A percentile compares a stretch with the other conserved stretches of the same genome.
Evolutionary conservation across 2,888 invertebrate species (phyloP).

Genomic region (Ypsolopha sequella): DNA sequence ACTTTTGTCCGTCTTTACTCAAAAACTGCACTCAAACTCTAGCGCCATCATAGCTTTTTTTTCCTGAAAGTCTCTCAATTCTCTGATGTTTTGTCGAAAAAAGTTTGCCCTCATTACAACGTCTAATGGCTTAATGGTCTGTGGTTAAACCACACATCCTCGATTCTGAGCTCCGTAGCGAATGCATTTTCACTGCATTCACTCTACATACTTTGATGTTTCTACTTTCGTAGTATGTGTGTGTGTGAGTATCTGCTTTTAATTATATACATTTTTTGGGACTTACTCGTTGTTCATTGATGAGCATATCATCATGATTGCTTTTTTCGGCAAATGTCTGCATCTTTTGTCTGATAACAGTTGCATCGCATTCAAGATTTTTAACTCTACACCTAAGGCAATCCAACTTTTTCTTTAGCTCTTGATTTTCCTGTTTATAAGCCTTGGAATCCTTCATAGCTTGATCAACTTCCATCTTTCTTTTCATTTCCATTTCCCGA

Average conservation of each 20-base stretch:
- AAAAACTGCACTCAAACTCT: too few relatives aligned
- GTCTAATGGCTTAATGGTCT: too few relatives aligned
- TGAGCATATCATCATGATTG: constrained; percentile 72
- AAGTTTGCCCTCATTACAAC: too few relatives aligned
- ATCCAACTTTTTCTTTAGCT: constrained; percentile 74
- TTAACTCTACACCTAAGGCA: constrained; percentile 76
- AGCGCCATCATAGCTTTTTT: too few relatives aligned
- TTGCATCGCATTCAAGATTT: constrained; percentile 76
- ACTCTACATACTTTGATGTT: too few relatives aligned
- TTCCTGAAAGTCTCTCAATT: too few relatives aligned
- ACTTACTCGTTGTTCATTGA: constrained; percentile 72
- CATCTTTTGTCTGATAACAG: constrained; percentile 69
- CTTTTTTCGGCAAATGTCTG: constrained; percentile 73
- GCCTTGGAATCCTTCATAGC: constrained; percentile 70
- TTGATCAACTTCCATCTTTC: constrained; percentile 69
- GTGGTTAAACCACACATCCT: too few relatives aligned
- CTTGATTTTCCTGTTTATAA: constrained; percentile 68
- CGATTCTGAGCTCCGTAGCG: too few relatives aligned
- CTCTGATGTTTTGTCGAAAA: too few relatives aligned
- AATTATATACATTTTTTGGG: not conserved
- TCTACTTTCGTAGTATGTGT: not conserved
- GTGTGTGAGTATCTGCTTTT: not conserved
- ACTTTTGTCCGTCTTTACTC: too few relatives aligned
- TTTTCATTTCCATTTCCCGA: constrained; percentile 65
- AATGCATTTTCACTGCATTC: too few relatives aligned